A percentile compares a stretch with the other conserved stretches of the same genome.
Conservation (phyloP, 2,113 vertebrate genomes). For the Lophotis ruficrista region DNA sequence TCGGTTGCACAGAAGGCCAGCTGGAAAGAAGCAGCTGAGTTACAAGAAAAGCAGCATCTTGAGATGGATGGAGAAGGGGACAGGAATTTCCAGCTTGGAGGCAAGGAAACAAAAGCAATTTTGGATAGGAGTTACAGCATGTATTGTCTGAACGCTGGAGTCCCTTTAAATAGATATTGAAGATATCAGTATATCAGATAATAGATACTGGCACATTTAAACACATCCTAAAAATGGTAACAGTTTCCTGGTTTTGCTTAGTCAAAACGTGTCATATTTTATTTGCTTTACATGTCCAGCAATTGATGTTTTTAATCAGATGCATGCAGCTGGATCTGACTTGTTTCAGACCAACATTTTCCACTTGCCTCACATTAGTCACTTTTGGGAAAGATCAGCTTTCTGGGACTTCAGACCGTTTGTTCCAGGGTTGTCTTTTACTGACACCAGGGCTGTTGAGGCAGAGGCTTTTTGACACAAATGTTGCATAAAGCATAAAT, state of each 20-base stretch:
- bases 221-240: background rate
- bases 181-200: background rate
- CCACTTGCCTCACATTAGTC: slow-evolving; percentile 30
- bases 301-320: slow-evolving; percentile 26
- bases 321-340: background rate
- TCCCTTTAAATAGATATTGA: background rate
- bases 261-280: background rate
- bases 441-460: background rate
- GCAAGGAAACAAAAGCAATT: background rate
- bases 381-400: slow-evolving; percentile 34
- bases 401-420: slow-evolving; percentile 15
- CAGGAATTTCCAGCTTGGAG: background rate
- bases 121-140: background rate
- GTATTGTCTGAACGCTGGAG: background rate
- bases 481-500: background rate
- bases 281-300: background rate
- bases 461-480: slow-evolving; percentile 22
- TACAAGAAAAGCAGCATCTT: background rate
- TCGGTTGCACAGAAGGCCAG: background rate
- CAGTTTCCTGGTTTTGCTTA: background rate
- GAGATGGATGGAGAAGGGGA: background rate
- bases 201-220: background rate
- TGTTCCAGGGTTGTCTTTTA: slow-evolving; percentile 32
- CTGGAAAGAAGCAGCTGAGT: background rate
- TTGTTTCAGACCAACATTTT: slow-evolving; percentile 17